Evolutionary conservation across 2,797 vertebrate species (phyloP), one percentile per base, ranked within the genome.

Genomic region (Phyllotis vaccarum): DNA sequence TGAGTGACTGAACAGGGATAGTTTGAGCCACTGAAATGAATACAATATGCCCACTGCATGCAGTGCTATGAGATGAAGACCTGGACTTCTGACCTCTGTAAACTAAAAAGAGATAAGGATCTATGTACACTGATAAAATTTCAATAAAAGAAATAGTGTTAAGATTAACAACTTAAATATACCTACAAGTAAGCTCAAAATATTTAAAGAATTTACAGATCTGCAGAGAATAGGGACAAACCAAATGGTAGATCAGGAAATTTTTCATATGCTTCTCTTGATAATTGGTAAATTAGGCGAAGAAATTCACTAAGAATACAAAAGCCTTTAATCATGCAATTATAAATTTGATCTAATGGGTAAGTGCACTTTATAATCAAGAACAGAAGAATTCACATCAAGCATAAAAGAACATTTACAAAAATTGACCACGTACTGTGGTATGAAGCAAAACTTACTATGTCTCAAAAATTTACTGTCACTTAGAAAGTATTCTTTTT

Each of bases 311-410:
- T 85, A 79, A 93, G 46, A 66, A 94, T 82, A 92, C 68, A 93
- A 95, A 93, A 85, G 16, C 93, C 52, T 74, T 93, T 74, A 91
- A 95, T 91, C 89, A 94, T 88, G 49, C 78, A 90, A 82, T 95
- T 93, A 94, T n/a, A 60, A 93, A 91, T 88, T 95, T 93, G 72
- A 85, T 95, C 49, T 24, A 74, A 46, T 62, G 34, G 52, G 37
- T 87, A 92, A 97, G 29, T 88, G 34, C 60, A 85, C 31, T 70
- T 68, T 79, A 40, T 0, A 90, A 31, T 89, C 60, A 82, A 86
- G 64, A 95, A 62, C 16, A 91, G 78, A 27, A 54, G 74, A 86
- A 76, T 86, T 19, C 31, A 94, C 83, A 80, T 89, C 34, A 93
- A 96, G 54, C 91, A 89, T 91, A 66, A 96, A 92, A 89, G 58